Base-by-base conservation (phyloP, 2,888 invertebrate genomes). In the Nycteola revayana region DNA sequence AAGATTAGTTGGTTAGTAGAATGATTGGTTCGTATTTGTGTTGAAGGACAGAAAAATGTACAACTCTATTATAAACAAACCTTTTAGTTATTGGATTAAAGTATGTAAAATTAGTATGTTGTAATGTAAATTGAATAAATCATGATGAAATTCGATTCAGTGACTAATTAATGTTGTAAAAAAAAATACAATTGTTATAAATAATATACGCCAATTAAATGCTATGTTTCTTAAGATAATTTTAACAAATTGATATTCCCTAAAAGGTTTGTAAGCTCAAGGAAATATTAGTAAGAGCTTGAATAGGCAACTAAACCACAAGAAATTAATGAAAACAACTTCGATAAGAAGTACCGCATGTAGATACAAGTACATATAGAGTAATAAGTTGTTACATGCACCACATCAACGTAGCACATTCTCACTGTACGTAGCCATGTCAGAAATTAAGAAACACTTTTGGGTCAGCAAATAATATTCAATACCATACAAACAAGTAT, bases 371-470 rank as follows among this genome's bases (percentile, higher is more conserved):
- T 43, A 53, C 49, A 60, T 48, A 60, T 41, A 66, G 26, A 64
- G 28, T 58, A 54, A 59, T 50, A 55, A 60, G 49, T 55, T 46
- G 49, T 58, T 57, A 62, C 81, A 81, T 80, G 80, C 81, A 77
- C 68, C 75, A 78, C 69, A 75, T 67, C 67, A 67, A 76, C 68
- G 52, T 42, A 73, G 72, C 69, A 69, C 75, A 79, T 76, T 78
- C 73, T 70, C 74, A 74, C 64, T 72, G 60, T 66, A 63, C 55
- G 60, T 72, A 73, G 74, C 74, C 70, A 79, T 73, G 51, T 68
- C 68, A 69, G 60, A 49, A 52, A 57, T 51, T 49, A 62, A 62
- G 57, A 43, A 56, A 66, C 51, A 47, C 56, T 53, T 54, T 57
- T 57, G 53, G 59, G 53, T 51, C 60, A 70, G 75, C 74, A 70